Percentiles rank a stretch among this genome's conserved stretches.
Conservation (phyloP, 2,888 invertebrate species). For the Zygothrica quintamaculata region DNA sequence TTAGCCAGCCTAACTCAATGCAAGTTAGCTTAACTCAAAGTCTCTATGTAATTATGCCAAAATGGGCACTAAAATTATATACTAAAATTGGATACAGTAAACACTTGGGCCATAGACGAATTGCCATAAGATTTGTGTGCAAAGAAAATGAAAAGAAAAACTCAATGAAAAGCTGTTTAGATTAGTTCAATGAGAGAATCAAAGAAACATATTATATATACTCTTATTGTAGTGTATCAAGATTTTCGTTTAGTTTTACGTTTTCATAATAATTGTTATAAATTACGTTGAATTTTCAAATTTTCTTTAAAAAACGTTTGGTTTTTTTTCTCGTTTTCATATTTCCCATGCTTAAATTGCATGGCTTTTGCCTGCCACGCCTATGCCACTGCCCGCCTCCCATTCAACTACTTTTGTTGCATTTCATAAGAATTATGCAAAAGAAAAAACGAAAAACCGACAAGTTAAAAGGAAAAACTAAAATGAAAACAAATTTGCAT, state of each 20-base stretch:
- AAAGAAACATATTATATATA: no score
- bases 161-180: neutral
- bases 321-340: conserved; percentile 6
- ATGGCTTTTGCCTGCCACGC: neutral
- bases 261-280: conserved; percentile 48
- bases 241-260: neutral
- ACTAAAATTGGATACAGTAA: conserved; percentile 8
- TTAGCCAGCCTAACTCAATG: conserved; percentile 10
- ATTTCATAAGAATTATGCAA: conserved; percentile 63
- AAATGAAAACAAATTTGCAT: neutral
- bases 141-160: neutral
- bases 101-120: conserved; percentile 18
- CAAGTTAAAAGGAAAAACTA: conserved; percentile 4
- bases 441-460: conserved; percentile 18
- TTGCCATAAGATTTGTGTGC: conserved; percentile 1
- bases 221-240: neutral
- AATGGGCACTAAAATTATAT: conserved; percentile 50
- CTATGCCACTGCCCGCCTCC: neutral
- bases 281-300: conserved; percentile 31
- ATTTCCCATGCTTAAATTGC: conserved; percentile 53
- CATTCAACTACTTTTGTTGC: neutral
- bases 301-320: conserved; percentile 17
- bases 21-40: conserved; percentile 12
- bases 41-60: conserved; percentile 54
- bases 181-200: no score